Evolutionary conservation across 2,797 vertebrate species (phyloP), one percentile per base, ranked within the genome.

Genomic region (Sebastes iracundus): DNA sequence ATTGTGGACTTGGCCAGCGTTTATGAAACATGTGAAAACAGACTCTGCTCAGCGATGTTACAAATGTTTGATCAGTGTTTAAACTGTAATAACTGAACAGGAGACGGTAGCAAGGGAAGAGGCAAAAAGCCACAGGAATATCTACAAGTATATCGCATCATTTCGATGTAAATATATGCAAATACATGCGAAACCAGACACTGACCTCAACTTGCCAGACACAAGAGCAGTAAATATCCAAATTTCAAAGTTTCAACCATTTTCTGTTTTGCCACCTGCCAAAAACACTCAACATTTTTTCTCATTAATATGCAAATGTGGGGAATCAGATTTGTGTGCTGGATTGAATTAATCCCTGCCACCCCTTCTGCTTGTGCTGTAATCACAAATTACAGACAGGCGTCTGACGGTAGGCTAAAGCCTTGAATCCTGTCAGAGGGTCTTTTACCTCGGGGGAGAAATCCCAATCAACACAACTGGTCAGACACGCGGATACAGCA

Each of bases 261-360:
- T 87, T 91, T 92, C 67, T 91, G 83, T 88, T 83, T 93, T 86
- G 80, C 90, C 91, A 94, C 92, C 90, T 95, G 93, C 92, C 87
- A 92, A 91, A 93, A 92, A 90, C 88, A 91, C 90, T 89, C 86
- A 74, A 82, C 66, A 76, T 86, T 90, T 92, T 87, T 93, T 93
- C 92, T 95, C 89, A 96, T 96, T 96, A 95, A 95, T 94, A 96
- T 96, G 95, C 93, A 96, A 96, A 96, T 96, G 85, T 89, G 77
- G 85, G 89, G 93, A 94, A 95, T 96, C 91, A 96, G 93, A 96
- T 95, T 93, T 93, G 77, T 85, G 84, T 83, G 81, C 82, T 92
- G 93, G 95, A 95, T 95, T 94, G 92, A 94, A 95, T 96, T 96
- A 96, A 95, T 96, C 94, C 94, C 90, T 84, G 88, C 91, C 90